Percentiles rank a stretch among this genome's conserved stretches.
These are phyloP conservation scores for Seladonia tumulorum DNA, from an alignment of 2,888 invertebrate genomes.

Conservation along the genomic window DNA sequence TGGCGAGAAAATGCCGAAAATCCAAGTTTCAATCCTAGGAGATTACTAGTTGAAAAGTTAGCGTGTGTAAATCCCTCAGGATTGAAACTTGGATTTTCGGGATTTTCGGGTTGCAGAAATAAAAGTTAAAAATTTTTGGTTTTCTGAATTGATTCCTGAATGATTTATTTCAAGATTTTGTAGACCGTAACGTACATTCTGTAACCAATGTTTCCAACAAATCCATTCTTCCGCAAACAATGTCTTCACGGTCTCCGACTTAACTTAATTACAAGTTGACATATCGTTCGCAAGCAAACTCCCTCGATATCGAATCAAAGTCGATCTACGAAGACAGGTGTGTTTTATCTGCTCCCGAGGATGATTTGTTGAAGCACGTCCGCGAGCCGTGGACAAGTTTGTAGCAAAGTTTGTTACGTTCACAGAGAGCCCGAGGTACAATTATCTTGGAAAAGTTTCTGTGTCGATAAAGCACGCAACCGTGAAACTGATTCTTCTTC, in stretches of 20 bases:
- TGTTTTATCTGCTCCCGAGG: neutral
- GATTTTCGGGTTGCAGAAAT: no score
- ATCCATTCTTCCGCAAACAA: neutral
- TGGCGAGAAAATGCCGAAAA: no score
- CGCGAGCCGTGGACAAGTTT: neutral
- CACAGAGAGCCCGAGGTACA: neutral
- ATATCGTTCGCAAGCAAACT: neutral
- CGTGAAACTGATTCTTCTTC: neutral
- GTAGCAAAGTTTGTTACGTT: slow-evolving; percentile 10
- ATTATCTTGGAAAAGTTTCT: neutral
- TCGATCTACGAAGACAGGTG: neutral
- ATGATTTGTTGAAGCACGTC: neutral
- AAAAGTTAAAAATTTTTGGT: no score
- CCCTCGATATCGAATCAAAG: neutral
- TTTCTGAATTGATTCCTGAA: no score
- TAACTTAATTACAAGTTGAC: neutral
- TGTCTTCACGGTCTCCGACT: neutral
- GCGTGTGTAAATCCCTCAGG: no score
- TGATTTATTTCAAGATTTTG: no score
- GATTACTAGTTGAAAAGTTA: no score
- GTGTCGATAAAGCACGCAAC: slow-evolving; percentile 8
- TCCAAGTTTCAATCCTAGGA: no score
- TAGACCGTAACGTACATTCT: no score
- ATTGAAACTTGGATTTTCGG: no score
- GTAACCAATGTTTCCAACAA: no score